These are phyloP conservation scores for Pogonognathellus flavescens DNA, from an alignment of 1,140 invertebrate genomes.

Conservation along the genomic window DNA sequence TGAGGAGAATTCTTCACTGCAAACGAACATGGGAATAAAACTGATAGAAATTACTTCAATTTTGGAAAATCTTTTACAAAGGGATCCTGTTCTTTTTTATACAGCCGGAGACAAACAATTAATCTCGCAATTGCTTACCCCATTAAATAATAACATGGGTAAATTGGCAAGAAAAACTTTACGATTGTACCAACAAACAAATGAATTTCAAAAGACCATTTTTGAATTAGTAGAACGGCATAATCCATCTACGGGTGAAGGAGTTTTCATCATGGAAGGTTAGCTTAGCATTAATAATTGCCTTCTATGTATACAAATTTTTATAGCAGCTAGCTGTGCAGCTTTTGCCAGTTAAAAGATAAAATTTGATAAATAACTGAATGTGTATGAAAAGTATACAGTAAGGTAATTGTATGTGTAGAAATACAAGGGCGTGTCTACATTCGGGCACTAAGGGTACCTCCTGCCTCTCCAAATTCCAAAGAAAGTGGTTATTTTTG, in stretches of 20 bases:
- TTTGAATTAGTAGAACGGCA: not conserved
- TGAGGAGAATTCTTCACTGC: not conserved
- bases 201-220: not conserved
- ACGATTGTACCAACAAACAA: not conserved
- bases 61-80: slow-evolving; percentile 31
- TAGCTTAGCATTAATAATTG: not conserved
- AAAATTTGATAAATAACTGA: too few species aligned
- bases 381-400: too few species aligned
- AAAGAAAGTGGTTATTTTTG: too few species aligned
- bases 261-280: not conserved
- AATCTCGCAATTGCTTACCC: not conserved
- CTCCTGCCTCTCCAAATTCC: too few species aligned
- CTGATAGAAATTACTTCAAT: slow-evolving; percentile 15
- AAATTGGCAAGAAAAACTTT: slow-evolving; percentile 15
- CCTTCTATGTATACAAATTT: too few species aligned
- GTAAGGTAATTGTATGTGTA: too few species aligned
- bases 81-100: slow-evolving; percentile 17
- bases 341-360: too few species aligned
- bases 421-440: too few species aligned
- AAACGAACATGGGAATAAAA: not conserved
- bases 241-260: not conserved
- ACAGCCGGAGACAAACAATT: not conserved
- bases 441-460: too few species aligned
- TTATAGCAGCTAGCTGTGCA: too few species aligned
- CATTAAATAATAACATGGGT: not conserved